Base-by-base conservation (phyloP, 2,113 vertebrate species). In the Rhabdornis inornatus region DNA sequence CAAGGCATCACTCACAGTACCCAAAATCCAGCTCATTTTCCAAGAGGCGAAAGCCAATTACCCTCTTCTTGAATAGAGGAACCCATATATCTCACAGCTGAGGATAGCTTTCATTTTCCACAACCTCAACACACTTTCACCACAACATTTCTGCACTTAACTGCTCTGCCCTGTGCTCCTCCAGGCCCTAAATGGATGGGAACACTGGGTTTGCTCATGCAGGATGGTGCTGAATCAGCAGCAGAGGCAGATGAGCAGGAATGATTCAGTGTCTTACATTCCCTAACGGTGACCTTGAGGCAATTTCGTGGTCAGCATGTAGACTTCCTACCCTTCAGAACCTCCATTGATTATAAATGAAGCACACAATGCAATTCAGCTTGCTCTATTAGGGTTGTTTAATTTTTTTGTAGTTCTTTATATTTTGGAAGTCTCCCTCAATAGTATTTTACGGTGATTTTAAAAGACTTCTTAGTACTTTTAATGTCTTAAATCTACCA, bases 191-290 rank as follows among this genome's bases (percentile, higher is more conserved):
- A 80, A 61, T 1, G 78, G 35, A 55, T 30, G 16, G 23, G 20
- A 83, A 24, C 1, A 8, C 11, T 14, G 56, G 7, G 4, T 50
- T 6, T 61, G n/a, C 37, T 55, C 9, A 5, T 20, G 12, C 22
- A 82, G 17, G 35, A 23, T 66, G 47, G 33, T 74, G n/a, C 39
- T 45, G n/a, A 22, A 28, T 14, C 71, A 89, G 31, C 63, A 83
- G 21, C 0, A 45, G 50, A 47, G 20, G 33, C 19, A 87, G 56
- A 59, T 0, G 0, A 70, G 30, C 35, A 55, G 35, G 20, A 25
- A 45, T 18, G 31, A 80, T 13, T 23, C 33, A 20, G 10, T 37
- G 57, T 56, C 50, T 53, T 33, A 35, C 11, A 50, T 50, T 70
- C 65, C 72, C 81, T 59, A 27, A 18, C 24, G 35, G 56, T 35